Evolutionary conservation across 2,888 invertebrate genomes (phyloP), one percentile per base, ranked within the genome.

Genomic region (Drosophila austrosaltans): DNA sequence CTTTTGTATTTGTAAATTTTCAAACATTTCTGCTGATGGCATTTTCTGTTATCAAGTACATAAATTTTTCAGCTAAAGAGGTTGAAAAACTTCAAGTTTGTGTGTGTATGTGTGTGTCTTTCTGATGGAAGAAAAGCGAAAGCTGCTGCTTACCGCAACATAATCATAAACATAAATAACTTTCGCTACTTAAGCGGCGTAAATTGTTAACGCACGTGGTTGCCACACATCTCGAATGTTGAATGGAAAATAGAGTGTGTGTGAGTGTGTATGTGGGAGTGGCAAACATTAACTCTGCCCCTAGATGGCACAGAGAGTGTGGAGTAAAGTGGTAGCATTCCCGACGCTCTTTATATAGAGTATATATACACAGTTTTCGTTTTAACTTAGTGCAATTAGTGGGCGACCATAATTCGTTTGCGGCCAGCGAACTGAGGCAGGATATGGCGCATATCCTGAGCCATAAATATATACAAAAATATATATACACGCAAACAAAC

Each of bases 161-260:
- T 75, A 82, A 81, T 82, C 81, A 87, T 87, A 87, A 87, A 72
- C 85, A 86, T 86, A 86, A 86, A 86, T 85, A 85, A 83, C 86
- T 76, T 72, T 69, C 69, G 78, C 78, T 67, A 73, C 82, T 85
- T 79, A 82, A 76, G 79, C 73, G 71, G 75, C 85, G 81, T 74
- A 78, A 81, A 83, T 78, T 76, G 87, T 81, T 77, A 71, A 72
- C 70, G 72, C 83, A 81, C 81, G 76, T 82, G 82, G 80, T 70
- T 73, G 69, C 42, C 67, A 67, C 48, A 54, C 44, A 25, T 53
- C 36, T 3, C 1, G 10, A 36, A 36, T 40, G n/a, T 40, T n/a
- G 40, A 40, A 12, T 40, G 44, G 44, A 44, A 44, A 44, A 44
- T 44, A 6, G 44, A 44, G 44, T 44, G 22, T 48, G 53, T 72